phyloP scores from a whole-genome alignment of 2,113 vertebrate genomes.

The Zingel zingel region DNA sequence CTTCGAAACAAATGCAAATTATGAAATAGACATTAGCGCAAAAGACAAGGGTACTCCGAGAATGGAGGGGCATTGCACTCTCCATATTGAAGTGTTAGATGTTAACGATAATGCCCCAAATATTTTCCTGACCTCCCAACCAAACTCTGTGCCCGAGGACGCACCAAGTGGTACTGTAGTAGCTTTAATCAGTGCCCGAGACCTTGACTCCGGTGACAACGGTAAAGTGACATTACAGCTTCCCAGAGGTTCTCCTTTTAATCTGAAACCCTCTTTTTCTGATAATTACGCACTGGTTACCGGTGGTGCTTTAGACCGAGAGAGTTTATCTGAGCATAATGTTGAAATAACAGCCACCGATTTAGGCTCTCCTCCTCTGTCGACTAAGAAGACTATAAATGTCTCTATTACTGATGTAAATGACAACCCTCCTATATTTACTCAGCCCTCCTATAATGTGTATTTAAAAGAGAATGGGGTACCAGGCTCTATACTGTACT shows the following conservation, averaged over 20 bases:
- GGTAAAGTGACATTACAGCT: slow-evolving; percentile 70
- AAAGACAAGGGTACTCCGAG: slow-evolving; percentile 76
- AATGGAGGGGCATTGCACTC: slow-evolving; percentile 83
- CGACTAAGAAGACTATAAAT: slow-evolving; percentile 76
- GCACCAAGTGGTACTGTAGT: slow-evolving; percentile 71
- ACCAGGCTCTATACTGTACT: slow-evolving; percentile 65
- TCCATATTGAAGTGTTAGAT: slow-evolving; percentile 74
- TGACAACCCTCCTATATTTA: slow-evolving; percentile 85
- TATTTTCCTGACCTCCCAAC: slow-evolving; percentile 73
- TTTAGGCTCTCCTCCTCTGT: slow-evolving; percentile 83
- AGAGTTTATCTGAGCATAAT: slow-evolving; percentile 79
- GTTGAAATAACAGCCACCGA: slow-evolving; percentile 86
- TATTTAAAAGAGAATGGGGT: slow-evolving; percentile 69
- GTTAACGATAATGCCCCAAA: slow-evolving; percentile 82
- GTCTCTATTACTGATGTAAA: slow-evolving; percentile 86
- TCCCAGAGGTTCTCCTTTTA: slow-evolving; percentile 77
- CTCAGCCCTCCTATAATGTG: slow-evolving; percentile 71
- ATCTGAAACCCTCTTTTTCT: slow-evolving; percentile 82
- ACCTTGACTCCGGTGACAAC: slow-evolving; percentile 75
- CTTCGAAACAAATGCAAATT: slow-evolving; percentile 74
- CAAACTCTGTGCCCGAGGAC: slow-evolving; percentile 72
- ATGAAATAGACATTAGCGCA: slow-evolving; percentile 89
- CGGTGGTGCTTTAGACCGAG: slow-evolving; percentile 83
- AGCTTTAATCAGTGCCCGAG: slow-evolving; percentile 75
- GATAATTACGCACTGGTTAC: slow-evolving; percentile 90